Evolutionary conservation across 2,888 invertebrate species (phyloP), one percentile per base, ranked within the genome.

Genomic region (Trissonchulus sp.): DNA sequence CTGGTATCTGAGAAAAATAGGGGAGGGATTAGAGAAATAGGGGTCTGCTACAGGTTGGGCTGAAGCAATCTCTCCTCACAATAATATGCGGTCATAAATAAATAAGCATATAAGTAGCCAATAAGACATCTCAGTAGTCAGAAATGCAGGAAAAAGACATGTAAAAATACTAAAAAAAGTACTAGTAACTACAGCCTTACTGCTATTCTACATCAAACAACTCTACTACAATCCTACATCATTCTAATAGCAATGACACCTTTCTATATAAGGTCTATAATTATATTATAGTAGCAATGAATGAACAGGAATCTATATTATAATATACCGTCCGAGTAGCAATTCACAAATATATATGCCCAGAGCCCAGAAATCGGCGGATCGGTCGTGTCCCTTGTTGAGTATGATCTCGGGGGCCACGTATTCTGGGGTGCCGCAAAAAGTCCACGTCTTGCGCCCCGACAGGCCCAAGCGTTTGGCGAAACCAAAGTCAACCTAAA

Each of bases 311-410:
- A 15, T 48, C 18, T 48, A 48, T 48, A 8, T 18, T 23, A 15
- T 48, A 23, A 28, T 15, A 88, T 86, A 91, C 91, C 88, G 91
- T 73, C 95, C 94, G 2, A 91, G 90, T 18, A 94, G 86, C 76
- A 95, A 86, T 85, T 95, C 95, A 84, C 91, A 93, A 77, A 93
- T 90, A 78, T 94, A 89, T 76, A 93, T 91, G 2, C 94, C 95
- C 63, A 94, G 87, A 0, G 94, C 93, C 96, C 96, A 96, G 85
- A 93, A 94, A 86, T 96, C 96, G 0, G 93, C 94, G 0, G 94
- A 91, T 79, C 92, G 90, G 82, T 91, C 90, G 82, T 91, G 90
- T 1, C 91, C 90, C 82, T 91, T 91, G 86, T 94, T 94, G 33
- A 94, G 87, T 69, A 97, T 93, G 76, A 96, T 93, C 88, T 96